Evolutionary conservation across 2,113 vertebrate species (phyloP).

Genomic region (Ceuthmochares aereus): DNA sequence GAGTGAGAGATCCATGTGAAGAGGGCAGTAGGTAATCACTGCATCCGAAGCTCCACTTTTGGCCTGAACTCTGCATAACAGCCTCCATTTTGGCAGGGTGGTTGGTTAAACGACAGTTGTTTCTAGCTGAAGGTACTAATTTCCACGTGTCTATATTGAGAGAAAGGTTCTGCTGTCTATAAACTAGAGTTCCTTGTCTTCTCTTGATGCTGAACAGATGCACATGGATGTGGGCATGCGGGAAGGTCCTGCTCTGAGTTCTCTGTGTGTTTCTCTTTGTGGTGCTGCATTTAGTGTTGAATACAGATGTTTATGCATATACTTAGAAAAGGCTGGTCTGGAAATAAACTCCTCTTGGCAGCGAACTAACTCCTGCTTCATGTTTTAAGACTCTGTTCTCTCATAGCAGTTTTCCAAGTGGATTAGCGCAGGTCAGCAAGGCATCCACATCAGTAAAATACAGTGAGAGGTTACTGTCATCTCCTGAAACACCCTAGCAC

Average conservation of each 20-base stretch:
- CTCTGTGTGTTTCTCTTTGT: background rate
- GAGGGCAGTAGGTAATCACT: background rate
- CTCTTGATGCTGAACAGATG: background rate
- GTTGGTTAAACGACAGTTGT: background rate
- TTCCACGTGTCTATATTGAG: background rate
- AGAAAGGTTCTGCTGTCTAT: background rate
- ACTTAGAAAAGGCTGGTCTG: background rate
- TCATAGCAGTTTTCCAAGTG: conserved; percentile 29
- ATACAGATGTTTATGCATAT: background rate
- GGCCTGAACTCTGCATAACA: background rate
- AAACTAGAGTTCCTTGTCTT: background rate
- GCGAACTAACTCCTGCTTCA: background rate
- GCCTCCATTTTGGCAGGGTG: accelerated
- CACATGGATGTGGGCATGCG: accelerated
- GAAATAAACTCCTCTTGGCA: conserved; percentile 18
- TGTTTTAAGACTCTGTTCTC: conserved; percentile 9
- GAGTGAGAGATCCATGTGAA: background rate
- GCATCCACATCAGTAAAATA: conserved; percentile 29
- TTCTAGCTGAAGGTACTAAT: background rate
- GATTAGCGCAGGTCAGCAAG: conserved; percentile 28
- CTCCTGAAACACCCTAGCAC: conserved; percentile 4
- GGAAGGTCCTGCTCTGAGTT: background rate
- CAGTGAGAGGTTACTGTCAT: conserved; percentile 7
- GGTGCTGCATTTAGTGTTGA: background rate
- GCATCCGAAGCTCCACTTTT: background rate